Evolutionary conservation across 2,888 invertebrate species (phyloP).

Genomic region (Drosophila kanekoi): DNA sequence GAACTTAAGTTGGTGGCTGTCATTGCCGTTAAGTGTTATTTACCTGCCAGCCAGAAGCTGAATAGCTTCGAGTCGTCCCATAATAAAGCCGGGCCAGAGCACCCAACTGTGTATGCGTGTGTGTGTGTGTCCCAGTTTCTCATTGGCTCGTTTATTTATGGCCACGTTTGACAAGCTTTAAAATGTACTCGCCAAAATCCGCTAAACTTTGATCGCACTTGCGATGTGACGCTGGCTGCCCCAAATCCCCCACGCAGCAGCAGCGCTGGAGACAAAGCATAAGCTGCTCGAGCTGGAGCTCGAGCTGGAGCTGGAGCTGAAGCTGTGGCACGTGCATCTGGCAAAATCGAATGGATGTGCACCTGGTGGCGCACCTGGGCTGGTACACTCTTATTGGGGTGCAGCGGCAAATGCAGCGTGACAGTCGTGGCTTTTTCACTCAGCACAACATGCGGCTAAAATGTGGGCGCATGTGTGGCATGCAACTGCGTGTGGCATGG

Average conservation of each 20-base stretch:
- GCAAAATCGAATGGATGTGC: conserved; percentile 46
- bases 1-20: conserved; percentile 49
- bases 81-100: conserved; percentile 12
- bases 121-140: conserved; percentile 2
- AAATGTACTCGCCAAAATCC: conserved; percentile 50
- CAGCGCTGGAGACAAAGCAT: conserved; percentile 7
- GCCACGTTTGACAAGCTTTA: conserved; percentile 72
- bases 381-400: conserved; percentile 8
- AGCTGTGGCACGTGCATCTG: conserved; percentile 53
- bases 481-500: conserved; percentile 6
- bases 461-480: conserved; percentile 14
- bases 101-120: background rate
- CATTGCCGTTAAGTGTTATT: conserved; percentile 63
- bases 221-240: conserved; percentile 40
- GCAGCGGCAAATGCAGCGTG: conserved; percentile 70
- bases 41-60: conserved; percentile 32
- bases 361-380: conserved; percentile 29
- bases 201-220: conserved; percentile 69
- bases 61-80: conserved; percentile 28
- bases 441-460: conserved; percentile 50
- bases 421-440: conserved; percentile 73
- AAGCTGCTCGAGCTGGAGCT: conserved; percentile 2
- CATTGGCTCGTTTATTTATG: conserved; percentile 65
- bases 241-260: conserved; percentile 36
- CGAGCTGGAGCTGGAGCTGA: background rate